Evolutionary conservation across 2,888 invertebrate species (phyloP), one percentile per base, ranked within the genome.

Genomic region (Neoitamus cyanurus): DNA sequence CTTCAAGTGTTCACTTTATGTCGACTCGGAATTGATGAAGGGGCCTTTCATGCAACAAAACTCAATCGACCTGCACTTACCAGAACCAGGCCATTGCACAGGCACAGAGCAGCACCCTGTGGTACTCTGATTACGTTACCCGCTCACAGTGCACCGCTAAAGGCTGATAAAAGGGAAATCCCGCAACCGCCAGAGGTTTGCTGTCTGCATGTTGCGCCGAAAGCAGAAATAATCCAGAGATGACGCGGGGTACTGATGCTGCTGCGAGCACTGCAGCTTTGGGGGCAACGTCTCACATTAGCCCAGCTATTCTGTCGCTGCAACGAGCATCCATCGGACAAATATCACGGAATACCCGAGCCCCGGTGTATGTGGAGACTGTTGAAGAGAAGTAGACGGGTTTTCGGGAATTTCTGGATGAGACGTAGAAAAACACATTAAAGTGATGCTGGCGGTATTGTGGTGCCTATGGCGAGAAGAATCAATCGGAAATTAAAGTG

Each of bases 201-300:
- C 70, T 20, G 73, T 20, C 20, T 73, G 34, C 37, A 73, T 73
- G 20, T 20, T 15, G n/a, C 48, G 3, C 30, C 6, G 13, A 70
- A 70, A 31, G 31, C 70, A 70, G 30, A 36, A 73, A 73, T 73
- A 36, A 73, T 36, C 73, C 73, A 73, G 73, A 37, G 36, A 73
- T 73, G 73, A 15, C 36, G 73, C 31, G 72, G 25, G 69, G 3
- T 69, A 25, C 25, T 68, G 70, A 6, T 6, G n/a, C 28, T 70
- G 72, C 15, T 25, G n/a, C n/a, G n/a, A n/a, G n/a, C n/a, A 37
- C 37, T 58, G 9, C 9, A 20, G 36, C 20, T 72, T 69, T n/a
- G 34, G 36, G 73, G 37, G 73, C 73, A 73, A 73, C 36, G 73
- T 34, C 73, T 73, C 73, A 36, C 20, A 31, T 34, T 15, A 36